Base-by-base conservation (phyloP, 2,797 vertebrate genomes). In the Neopelma chrysocephalum region DNA sequence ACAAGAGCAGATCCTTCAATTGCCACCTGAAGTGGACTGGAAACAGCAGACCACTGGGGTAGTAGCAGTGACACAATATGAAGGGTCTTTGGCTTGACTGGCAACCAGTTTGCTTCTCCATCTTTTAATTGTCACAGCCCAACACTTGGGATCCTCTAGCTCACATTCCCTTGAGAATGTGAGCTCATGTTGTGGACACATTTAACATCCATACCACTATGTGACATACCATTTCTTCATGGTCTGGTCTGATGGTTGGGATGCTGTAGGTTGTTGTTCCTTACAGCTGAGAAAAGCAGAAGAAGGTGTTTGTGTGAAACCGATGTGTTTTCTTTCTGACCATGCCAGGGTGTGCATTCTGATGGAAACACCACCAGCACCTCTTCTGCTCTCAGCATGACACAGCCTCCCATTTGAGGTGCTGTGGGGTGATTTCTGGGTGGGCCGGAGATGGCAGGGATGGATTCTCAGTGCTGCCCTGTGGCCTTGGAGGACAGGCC, bases 221-320 rank as follows among this genome's bases (percentile, higher is more conserved):
- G 2, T 21, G 66, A 23, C 8, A 23, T 20, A n/a, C 6, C 2
- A 0, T 21, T 62, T 3, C 4, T 53, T 53, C 17, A 5, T 2
- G 4, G 9, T 70, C 56, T 38, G 23, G 3, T 36, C 29, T 7
- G 1, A 6, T 15, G 60, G 12, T 38, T 65, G 38, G 12, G 17
- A 9, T 58, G 31, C 68, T 92, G 75, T 60, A 51, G n/a, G 22
- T 29, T 42, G 11, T 11, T 73, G 51, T 43, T 58, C 54, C 14
- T 31, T 48, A 29, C 40, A 57, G 36, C 10, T 51, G 34, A 70
- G 32, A 56, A 89, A 53, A 87, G 51, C 18, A 82, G 78, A 65
- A 51, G n/a, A 34, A 1, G 19, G 9, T 40, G 17, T 21, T 45
- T 62, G 31, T 51, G 40, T 54, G 68, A 85, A 60, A 54, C 5